Percentiles rank a stretch among this genome's conserved stretches.
phyloP scores from a whole-genome alignment of 2,113 vertebrate genomes.

The Cyprinodon brontotheroides region DNA sequence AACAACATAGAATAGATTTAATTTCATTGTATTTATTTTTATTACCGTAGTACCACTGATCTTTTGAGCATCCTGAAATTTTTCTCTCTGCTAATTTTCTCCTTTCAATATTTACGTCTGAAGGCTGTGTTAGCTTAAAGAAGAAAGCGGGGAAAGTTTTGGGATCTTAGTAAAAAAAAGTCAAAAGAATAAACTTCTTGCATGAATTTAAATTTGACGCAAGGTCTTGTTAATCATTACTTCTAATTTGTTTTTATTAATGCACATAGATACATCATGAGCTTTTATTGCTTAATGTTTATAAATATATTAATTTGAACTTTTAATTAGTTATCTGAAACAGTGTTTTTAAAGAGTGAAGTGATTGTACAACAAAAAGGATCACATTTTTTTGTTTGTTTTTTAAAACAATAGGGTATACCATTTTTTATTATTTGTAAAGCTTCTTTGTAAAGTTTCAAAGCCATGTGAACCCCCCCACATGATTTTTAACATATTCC shows the following conservation, averaged over 20 bases:
- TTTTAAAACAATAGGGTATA: neutral
- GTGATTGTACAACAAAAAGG: neutral
- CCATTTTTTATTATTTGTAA: neutral
- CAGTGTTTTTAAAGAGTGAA: neutral
- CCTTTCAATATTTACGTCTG: no score
- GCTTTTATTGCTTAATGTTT: no score
- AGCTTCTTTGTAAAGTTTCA: neutral
- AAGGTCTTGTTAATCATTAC: neutral
- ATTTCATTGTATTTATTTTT: no score
- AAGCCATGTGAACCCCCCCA: neutral
- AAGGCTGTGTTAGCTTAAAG: no score
- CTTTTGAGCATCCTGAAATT: no score
- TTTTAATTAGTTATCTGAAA: neutral
- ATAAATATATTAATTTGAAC: no score
- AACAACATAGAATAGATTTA: neutral
- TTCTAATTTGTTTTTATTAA: neutral
- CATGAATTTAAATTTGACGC: neutral
- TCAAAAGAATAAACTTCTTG: neutral
- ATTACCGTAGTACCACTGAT: neutral
- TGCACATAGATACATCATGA: neutral
- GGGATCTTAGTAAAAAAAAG: neutral
- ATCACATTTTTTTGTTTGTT: neutral
- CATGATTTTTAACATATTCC: neutral
- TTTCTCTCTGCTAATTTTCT: no score
- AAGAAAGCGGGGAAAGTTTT: neutral